A percentile compares a stretch with the other conserved stretches of the same genome.
Evolutionary conservation across 2,888 invertebrate species (phyloP).

Genomic region (Leptothorax acervorum): DNA sequence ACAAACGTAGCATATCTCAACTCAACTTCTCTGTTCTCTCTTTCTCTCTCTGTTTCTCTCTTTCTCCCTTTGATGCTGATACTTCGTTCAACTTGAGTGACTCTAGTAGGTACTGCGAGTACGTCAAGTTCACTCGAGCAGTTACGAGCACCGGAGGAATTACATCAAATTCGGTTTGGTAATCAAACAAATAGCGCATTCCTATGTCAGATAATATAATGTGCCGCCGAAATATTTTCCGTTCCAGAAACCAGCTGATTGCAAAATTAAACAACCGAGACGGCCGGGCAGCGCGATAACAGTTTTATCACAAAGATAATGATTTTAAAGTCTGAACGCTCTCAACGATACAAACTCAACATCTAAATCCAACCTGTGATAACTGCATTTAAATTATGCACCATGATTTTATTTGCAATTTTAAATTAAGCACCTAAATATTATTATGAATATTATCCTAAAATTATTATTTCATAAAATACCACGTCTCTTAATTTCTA

Average conservation of each 20-base stretch:
- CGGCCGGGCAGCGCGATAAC: conserved; percentile 14
- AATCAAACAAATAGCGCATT: conserved; percentile 41
- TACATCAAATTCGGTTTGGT: conserved; percentile 26
- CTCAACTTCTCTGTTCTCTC: neutral
- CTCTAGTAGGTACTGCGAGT: conserved; percentile 19
- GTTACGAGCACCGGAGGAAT: neutral
- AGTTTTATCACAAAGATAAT: conserved; percentile 47
- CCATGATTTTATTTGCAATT: neutral
- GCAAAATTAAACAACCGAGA: conserved; percentile 42
- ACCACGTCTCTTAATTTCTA: neutral
- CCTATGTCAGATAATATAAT: conserved; percentile 9
- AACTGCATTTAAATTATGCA: neutral
- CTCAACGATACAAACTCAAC: conserved; percentile 1
- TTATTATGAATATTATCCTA: neutral
- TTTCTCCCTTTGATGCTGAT: conserved; percentile 18
- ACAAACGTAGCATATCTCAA: conserved; percentile 15
- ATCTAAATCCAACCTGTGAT: neutral
- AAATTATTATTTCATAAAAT: conserved; percentile 21
- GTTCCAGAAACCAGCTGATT: conserved; percentile 20
- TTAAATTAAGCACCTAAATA: neutral
- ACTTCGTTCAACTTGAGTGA: conserved; percentile 44
- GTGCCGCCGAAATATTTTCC: conserved; percentile 23
- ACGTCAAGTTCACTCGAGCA: conserved; percentile 27
- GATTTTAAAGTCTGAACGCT: conserved; percentile 15
- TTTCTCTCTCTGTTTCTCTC: neutral